Conservation (phyloP, 2,888 invertebrate species). For the Drosophila fulvimacula region DNA sequence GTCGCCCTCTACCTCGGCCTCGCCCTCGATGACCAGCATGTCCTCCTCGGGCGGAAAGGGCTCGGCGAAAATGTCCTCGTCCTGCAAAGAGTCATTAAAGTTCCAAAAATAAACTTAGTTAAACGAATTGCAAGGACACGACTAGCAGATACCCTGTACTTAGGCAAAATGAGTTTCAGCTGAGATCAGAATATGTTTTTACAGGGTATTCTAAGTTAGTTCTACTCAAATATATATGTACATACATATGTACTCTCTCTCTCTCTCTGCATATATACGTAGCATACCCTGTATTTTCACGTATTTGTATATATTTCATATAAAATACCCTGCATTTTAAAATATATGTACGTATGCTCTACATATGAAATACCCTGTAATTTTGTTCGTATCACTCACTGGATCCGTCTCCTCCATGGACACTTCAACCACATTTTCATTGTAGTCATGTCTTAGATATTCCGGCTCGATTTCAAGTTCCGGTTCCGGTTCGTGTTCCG, state of each 20-base stretch:
- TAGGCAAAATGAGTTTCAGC: too few species aligned
- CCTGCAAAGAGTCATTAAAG: constrained; percentile 39
- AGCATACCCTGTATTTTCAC: not conserved
- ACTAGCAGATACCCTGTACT: not conserved
- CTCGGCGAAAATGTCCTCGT: constrained; percentile 56
- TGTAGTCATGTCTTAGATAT: constrained; percentile 2
- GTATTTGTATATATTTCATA: not conserved
- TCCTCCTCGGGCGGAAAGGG: constrained; percentile 43
- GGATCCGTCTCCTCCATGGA: constrained; percentile 9
- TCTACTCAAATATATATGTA: not conserved
- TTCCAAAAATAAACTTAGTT: not conserved
- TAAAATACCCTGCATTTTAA: too few species aligned
- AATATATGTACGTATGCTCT: too few species aligned
- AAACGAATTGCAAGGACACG: not conserved
- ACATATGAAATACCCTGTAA: not conserved
- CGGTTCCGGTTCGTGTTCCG: not conserved
- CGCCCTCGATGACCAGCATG: constrained; percentile 42
- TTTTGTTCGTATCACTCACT: constrained; percentile 12
- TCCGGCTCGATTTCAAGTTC: not conserved
- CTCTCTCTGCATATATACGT: not conserved
- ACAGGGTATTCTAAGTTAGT: not conserved
- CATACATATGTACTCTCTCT: not conserved
- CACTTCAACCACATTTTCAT: constrained; percentile 17
- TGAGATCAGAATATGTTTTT: too few species aligned
- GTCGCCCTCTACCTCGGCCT: constrained; percentile 11